phyloP scores from a whole-genome alignment of 2,888 invertebrate genomes.

The Cyaniris semiargus region DNA sequence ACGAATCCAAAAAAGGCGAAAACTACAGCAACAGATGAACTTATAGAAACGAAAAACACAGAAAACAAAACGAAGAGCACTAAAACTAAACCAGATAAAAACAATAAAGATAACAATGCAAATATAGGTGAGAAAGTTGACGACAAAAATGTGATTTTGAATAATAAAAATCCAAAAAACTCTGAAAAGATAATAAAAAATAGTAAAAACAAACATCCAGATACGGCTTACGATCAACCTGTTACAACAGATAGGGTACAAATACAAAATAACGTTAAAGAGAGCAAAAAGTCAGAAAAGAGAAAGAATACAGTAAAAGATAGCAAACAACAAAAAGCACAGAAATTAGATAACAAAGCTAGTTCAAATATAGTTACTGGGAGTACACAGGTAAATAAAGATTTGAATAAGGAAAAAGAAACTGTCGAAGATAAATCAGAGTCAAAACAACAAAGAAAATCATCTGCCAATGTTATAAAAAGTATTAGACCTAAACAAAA shows the following conservation, averaged over 20 bases:
- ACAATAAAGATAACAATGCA: neutral
- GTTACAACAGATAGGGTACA: too few species aligned
- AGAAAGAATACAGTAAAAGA: neutral
- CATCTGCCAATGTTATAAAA: neutral
- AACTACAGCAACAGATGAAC: neutral
- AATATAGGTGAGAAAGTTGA: neutral
- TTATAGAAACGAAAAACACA: neutral
- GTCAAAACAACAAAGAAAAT: neutral
- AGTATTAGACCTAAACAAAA: neutral
- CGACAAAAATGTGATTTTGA: neutral
- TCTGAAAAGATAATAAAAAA: neutral
- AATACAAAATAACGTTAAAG: constrained; percentile 14
- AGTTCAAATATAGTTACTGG: neutral
- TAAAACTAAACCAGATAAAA: constrained; percentile 21
- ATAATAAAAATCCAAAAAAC: constrained; percentile 2
- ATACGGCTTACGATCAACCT: neutral
- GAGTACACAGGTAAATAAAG: neutral
- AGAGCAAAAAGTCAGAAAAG: neutral
- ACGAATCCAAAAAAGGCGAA: constrained; percentile 16
- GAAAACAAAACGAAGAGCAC: constrained; percentile 5
- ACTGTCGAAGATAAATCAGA: neutral
- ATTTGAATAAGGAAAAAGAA: neutral
- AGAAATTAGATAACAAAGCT: neutral
- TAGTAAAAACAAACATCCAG: neutral
- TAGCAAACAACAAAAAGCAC: neutral